phyloP scores from a whole-genome alignment of 2,113 vertebrate genomes.

The Ursus arctos region DNA sequence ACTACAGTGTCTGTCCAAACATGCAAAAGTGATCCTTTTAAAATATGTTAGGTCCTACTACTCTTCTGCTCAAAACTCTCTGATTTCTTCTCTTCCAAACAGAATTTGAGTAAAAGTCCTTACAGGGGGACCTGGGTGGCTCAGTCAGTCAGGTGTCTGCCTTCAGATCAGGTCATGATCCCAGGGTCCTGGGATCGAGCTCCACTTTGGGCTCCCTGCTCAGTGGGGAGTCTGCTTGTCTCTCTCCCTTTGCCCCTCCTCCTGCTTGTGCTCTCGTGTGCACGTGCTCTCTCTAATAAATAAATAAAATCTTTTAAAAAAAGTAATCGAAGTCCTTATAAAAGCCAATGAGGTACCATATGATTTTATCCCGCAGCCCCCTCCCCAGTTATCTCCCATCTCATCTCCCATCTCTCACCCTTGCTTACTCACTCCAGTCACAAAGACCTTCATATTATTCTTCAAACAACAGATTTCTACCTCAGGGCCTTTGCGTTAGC shows the following conservation, averaged over 20 bases:
- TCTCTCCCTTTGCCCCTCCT: neutral
- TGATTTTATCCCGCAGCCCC: neutral
- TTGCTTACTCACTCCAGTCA: neutral
- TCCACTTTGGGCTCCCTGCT: neutral
- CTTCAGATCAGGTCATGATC: neutral
- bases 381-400: neutral
- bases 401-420: neutral
- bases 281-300: neutral
- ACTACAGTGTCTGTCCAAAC: neutral
- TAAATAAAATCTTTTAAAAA: neutral
- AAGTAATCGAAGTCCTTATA: too few relatives aligned
- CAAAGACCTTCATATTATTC: neutral
- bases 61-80: neutral
- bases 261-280: neutral
- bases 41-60: neutral
- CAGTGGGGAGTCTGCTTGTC: neutral
- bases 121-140: neutral
- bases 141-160: neutral
- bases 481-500: neutral
- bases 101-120: conserved; percentile 21
- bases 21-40: conserved; percentile 8
- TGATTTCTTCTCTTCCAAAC: neutral
- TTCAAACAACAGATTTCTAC: conserved; percentile 10
- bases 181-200: neutral
- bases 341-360: neutral